Conservation (phyloP, 2,888 invertebrate genomes). For the Drosophila fulvimacula region DNA sequence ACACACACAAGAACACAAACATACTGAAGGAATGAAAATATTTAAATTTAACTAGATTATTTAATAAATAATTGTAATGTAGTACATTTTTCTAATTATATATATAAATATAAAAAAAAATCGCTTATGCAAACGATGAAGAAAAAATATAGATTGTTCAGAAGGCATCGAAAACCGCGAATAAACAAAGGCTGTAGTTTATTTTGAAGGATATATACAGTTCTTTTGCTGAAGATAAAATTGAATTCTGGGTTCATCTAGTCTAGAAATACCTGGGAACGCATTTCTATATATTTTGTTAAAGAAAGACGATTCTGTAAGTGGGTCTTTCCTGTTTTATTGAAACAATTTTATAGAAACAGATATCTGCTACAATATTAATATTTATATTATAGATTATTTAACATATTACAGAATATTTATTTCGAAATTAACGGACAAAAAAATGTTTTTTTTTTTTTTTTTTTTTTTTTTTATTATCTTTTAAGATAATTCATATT, state of each 20-base stretch:
- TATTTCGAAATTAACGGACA: neutral
- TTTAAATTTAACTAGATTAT: constrained; percentile 76
- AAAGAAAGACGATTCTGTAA: neutral
- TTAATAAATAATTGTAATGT: constrained; percentile 74
- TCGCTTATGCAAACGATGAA: constrained; percentile 49
- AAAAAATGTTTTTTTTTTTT: neutral
- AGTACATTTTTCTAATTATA: constrained; percentile 77
- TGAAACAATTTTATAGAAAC: constrained; percentile 15
- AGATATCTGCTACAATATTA: constrained; percentile 2
- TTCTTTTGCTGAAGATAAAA: neutral
- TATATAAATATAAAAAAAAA: constrained; percentile 41
- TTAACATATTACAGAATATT: too few species aligned
- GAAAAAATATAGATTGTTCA: constrained; percentile 19
- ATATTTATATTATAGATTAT: neutral
- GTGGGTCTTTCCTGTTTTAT: constrained; percentile 14
- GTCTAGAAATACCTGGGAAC: neutral
- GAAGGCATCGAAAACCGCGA: neutral
- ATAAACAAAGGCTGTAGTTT: neutral
- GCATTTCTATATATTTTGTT: too few species aligned
- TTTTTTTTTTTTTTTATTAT: neutral
- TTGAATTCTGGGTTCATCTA: neutral
- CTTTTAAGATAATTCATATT: neutral
- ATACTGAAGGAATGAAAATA: constrained; percentile 46
- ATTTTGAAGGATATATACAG: neutral
- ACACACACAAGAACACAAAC: constrained; percentile 50